phyloP scores from a whole-genome alignment of 2,888 invertebrate genomes.

The Chymomyza amoena region DNA sequence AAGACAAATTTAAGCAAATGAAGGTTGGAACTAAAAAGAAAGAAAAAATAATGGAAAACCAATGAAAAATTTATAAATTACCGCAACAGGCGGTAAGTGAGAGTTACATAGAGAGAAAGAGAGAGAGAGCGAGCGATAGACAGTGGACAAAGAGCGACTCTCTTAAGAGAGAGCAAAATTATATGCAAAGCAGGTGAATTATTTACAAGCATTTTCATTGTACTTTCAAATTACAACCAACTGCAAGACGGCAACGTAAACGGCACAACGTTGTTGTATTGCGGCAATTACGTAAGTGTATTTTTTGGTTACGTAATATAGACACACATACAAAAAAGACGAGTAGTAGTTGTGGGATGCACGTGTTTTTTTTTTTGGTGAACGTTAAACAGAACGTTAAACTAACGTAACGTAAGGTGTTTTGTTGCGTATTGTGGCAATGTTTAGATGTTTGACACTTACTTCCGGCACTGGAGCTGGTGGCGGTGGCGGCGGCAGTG shows the following conservation, averaged over 20 bases:
- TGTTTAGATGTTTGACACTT: conserved; percentile 45
- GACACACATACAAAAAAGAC: conserved; percentile 44
- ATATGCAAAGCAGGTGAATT: conserved; percentile 63
- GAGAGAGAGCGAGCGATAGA: neutral
- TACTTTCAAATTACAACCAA: conserved; percentile 73
- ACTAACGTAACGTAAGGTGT: neutral
- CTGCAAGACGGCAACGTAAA: conserved; percentile 66
- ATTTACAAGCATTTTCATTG: conserved; percentile 77
- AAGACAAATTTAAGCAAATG: neutral
- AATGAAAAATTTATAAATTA: conserved; percentile 13
- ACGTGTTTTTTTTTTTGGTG: conserved; percentile 33
- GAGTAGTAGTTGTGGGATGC: conserved; percentile 21
- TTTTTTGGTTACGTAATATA: conserved; percentile 49
- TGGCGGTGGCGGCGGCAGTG: conserved; percentile 59
- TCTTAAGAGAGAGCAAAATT: conserved; percentile 14
- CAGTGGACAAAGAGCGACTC: neutral
- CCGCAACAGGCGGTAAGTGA: neutral
- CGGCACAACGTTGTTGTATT: conserved; percentile 55
- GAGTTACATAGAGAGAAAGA: neutral
- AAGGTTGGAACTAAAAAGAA: neutral
- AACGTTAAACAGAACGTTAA: conserved; percentile 8
- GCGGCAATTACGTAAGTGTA: conserved; percentile 51
- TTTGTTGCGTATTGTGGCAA: conserved; percentile 10
- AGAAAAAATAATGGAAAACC: conserved; percentile 13
- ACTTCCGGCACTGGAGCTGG: conserved; percentile 60